Evolutionary conservation across 2,888 invertebrate species (phyloP).

Genomic region (Caradrina kadenii): DNA sequence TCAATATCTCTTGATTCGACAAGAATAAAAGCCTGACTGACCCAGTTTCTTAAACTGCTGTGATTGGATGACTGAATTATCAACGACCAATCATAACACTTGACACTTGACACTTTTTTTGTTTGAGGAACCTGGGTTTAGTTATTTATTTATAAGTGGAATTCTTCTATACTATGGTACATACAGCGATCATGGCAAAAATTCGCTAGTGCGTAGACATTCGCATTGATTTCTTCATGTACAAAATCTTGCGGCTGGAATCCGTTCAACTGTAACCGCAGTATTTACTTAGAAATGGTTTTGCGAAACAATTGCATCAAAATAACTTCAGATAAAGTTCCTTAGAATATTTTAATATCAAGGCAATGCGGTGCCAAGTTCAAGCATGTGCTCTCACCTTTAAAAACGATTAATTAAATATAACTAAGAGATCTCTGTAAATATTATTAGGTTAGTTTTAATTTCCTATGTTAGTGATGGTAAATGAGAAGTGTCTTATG

Average conservation of each 20-base stretch:
- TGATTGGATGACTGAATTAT: no score
- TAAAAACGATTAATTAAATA: conserved; percentile 52
- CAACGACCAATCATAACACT: no score
- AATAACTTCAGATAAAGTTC: background rate
- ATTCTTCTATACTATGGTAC: no score
- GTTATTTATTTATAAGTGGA: no score
- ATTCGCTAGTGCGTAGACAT: no score
- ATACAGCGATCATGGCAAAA: no score
- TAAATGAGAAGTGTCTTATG: conserved; percentile 81
- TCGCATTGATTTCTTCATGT: no score
- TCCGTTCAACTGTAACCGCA: background rate
- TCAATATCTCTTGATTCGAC: no score
- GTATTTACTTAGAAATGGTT: background rate
- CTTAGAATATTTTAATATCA: background rate
- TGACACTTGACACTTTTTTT: no score
- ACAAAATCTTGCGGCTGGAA: background rate
- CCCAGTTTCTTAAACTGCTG: no score
- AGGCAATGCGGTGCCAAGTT: background rate
- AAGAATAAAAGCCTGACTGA: no score
- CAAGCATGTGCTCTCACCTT: conserved; percentile 10
- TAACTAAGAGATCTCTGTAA: conserved; percentile 72
- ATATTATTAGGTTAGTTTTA: conserved; percentile 65
- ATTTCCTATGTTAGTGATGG: conserved; percentile 66
- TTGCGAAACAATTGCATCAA: background rate
- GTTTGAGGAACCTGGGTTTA: no score